Conservation (phyloP, 2,888 invertebrate genomes). For the Magallana nippona region DNA sequence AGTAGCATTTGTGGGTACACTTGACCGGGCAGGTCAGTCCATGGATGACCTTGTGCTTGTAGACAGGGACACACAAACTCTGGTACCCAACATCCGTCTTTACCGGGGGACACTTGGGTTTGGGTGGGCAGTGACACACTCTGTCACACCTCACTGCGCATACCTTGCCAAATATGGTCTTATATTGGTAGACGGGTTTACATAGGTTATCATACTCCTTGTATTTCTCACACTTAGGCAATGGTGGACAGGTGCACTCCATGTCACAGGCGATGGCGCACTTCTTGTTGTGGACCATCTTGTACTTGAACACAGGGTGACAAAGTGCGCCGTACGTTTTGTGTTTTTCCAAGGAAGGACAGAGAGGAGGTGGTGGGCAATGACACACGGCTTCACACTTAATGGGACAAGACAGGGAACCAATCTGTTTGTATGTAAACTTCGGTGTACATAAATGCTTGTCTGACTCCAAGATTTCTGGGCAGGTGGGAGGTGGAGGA, state of each 20-base stretch:
- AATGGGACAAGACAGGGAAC: slow-evolving; percentile 3
- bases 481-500: slow-evolving; percentile 8
- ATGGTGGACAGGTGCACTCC: not conserved
- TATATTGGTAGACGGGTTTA: not conserved
- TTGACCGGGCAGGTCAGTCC: not conserved
- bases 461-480: not conserved
- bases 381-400: not conserved
- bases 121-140: slow-evolving; percentile 6
- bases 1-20: slow-evolving; percentile 6
- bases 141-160: not conserved
- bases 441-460: not conserved
- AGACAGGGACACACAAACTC: not conserved
- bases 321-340: not conserved
- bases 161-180: not conserved
- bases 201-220: not conserved
- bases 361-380: not conserved
- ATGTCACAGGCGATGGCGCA: slow-evolving; percentile 4
- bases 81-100: not conserved
- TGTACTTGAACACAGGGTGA: not conserved
- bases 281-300: not conserved
- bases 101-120: slow-evolving; percentile 4
- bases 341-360: not conserved
- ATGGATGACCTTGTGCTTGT: not conserved
- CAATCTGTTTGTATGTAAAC: not conserved
- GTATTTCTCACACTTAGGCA: not conserved